These are phyloP conservation scores for Coccyzus lansbergi DNA, from an alignment of 2,797 vertebrate genomes.

Conservation along the genomic window DNA sequence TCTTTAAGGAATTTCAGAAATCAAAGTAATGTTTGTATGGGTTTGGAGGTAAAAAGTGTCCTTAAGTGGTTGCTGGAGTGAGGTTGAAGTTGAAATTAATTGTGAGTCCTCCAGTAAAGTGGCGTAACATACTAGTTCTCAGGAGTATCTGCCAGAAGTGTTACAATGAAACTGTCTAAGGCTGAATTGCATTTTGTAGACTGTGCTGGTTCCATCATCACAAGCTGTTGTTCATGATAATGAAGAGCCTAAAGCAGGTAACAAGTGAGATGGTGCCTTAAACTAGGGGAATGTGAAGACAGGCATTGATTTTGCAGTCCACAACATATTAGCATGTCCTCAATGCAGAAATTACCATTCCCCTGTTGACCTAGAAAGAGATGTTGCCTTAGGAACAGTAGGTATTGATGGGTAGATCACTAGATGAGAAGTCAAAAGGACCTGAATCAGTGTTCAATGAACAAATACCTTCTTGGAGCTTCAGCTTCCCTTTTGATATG, in stretches of 20 bases:
- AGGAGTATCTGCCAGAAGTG: neutral
- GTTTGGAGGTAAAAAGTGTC: neutral
- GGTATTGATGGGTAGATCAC: neutral
- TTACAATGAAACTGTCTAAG: neutral
- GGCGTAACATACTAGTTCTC: neutral
- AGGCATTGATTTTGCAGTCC: neutral
- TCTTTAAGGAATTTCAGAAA: neutral
- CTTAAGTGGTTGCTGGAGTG: neutral
- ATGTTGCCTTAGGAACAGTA: neutral
- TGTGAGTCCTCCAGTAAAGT: neutral
- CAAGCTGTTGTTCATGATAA: rapidly evolving
- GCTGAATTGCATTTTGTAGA: neutral
- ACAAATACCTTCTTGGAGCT: neutral
- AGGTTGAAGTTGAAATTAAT: neutral
- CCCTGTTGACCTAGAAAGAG: neutral
- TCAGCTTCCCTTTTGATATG: neutral
- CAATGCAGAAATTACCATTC: neutral
- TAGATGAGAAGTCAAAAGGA: neutral
- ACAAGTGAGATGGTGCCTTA: neutral
- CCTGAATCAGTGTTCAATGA: neutral
- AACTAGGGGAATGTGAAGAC: neutral
- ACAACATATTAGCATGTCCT: neutral
- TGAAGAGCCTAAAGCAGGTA: neutral
- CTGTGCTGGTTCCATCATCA: neutral
- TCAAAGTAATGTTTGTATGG: neutral